A percentile compares a stretch with the other conserved stretches of the same genome.
phyloP scores from a whole-genome alignment of 2,113 vertebrate species.

The Apus apus region DNA sequence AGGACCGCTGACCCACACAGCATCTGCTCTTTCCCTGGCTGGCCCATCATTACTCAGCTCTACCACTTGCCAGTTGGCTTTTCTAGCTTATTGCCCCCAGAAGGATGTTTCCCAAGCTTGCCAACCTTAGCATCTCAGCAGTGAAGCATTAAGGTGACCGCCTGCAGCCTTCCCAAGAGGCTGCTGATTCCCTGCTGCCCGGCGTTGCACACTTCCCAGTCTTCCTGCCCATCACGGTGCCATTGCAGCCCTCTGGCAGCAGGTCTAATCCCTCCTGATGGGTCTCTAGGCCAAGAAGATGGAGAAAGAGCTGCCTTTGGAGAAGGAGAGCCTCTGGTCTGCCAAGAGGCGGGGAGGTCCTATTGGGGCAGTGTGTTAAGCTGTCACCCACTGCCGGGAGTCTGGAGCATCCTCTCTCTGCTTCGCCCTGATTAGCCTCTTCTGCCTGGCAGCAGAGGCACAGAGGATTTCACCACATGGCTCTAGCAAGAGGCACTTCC shows the following conservation, averaged over 20 bases:
- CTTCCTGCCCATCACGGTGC: background rate
- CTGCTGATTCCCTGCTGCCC: background rate
- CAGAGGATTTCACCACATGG: background rate
- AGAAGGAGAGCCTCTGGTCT: background rate
- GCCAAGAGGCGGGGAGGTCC: slow-evolving; percentile 43
- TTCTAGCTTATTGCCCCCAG: background rate
- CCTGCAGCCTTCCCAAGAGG: background rate
- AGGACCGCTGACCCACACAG: background rate
- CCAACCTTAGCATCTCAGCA: background rate
- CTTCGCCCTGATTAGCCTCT: background rate
- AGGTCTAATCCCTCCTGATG: slow-evolving; percentile 49
- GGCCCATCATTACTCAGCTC: background rate
- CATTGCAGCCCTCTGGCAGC: slow-evolving; percentile 30
- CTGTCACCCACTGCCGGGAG: background rate
- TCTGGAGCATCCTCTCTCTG: slow-evolving; percentile 19
- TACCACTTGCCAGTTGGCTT: slow-evolving; percentile 5
- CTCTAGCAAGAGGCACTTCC: background rate
- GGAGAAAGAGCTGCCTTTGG: slow-evolving; percentile 44
- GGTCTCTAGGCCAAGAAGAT: slow-evolving; percentile 45
- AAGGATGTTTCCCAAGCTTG: slow-evolving; percentile 26
- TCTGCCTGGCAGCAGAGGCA: background rate
- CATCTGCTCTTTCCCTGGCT: slow-evolving; percentile 3
- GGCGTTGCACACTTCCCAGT: accelerated
- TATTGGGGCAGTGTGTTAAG: background rate
- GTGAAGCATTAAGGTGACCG: background rate